Base-by-base conservation (phyloP, 2,113 vertebrate species). In the Triplophysa rosa region DNA sequence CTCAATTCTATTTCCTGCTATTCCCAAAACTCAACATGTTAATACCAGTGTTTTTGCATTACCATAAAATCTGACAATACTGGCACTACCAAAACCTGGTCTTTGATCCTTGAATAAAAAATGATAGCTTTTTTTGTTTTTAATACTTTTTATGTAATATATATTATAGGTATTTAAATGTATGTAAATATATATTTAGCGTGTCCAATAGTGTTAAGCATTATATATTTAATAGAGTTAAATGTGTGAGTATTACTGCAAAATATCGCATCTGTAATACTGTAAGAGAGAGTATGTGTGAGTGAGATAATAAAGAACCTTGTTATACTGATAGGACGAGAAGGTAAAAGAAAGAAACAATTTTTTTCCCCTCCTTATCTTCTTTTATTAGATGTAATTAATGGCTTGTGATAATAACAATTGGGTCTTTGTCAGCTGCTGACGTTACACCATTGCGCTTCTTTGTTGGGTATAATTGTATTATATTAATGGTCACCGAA, bases 391-490 rank as follows among this genome's bases (percentile, higher is more conserved):
- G 82, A 85, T 90, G 82, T 89, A 90, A 90, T 91, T 87, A 87
- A 87, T 88, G 82, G 81, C 86, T 89, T 54, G 9, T 80, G 67
- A 79, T 83, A 78, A 74, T 78, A 88, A 89, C 80, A 87, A 84
- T 89, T 70, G 67, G 59, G 82, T 87, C 73, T 82, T 63, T 69
- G 85, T 90, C 83, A 84, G 79, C 70, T 83, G 84, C 85, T 71
- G 47, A 72, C 61, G 70, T 88, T 80, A 80, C 82, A 86, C 81
- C 83, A 47, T 82, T 79, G 74, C 52, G 67, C 79, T 71, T 84
- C 84, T 89, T 91, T 91, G 86, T 91, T 86, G 82, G 68, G 54
- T 23, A 66, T 90, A 89, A 91, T 91, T 93, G 86, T 89, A 85
- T 89, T 89, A 37, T 91, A 88, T 87, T 86, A 83, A 29, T 81